Evolutionary conservation across 2,888 invertebrate species (phyloP), one percentile per base, ranked within the genome.

Genomic region (Tetropium fuscum): DNA sequence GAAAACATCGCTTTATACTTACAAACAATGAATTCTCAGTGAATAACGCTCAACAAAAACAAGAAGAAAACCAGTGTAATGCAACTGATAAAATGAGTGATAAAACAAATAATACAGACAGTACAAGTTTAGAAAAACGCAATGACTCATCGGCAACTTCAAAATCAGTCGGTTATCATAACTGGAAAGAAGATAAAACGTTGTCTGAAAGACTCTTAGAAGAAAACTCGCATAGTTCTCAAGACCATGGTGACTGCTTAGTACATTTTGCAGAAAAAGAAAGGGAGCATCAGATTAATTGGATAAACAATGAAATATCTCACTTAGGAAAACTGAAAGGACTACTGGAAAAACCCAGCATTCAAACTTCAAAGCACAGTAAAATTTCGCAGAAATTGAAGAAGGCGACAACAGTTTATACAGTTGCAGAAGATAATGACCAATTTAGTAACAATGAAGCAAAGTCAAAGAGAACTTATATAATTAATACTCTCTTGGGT

Each of bases 251-350:
- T 2, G 77, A 77, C 49, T 68, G 72, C 43, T 53, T 81, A 22
- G 48, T 78, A 4, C 65, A 72, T 60, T 83, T 83, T 64, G 83
- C 83, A 0, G 81, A 83, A 66, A 83, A 83, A 73, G 86, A 86
- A 70, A 81, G 83, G 53, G 80, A 81, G 60, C 84, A 85, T 69
- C 86, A 87, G 65, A 70, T 87, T 10, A 77, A 82, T 15, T 86
- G 86, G 86, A 87, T 87, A 27, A 84, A 84, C 34, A 84, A 83
- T 63, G 87, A 87, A 74, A 87, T 87, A 10, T 79, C 81, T 32
- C 85, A 87, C 71, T 75, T 87, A 16, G 82, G 79, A 16, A 85
- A 85, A 69, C 74, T 87, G 10, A 86, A 85, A 74, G 74, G 78
- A 66, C 76, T 81, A 20, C 66, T 82, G 10, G 78, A 81, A 66